phyloP scores from a whole-genome alignment of 2,888 invertebrate genomes.

The Harmothoe impar region DNA sequence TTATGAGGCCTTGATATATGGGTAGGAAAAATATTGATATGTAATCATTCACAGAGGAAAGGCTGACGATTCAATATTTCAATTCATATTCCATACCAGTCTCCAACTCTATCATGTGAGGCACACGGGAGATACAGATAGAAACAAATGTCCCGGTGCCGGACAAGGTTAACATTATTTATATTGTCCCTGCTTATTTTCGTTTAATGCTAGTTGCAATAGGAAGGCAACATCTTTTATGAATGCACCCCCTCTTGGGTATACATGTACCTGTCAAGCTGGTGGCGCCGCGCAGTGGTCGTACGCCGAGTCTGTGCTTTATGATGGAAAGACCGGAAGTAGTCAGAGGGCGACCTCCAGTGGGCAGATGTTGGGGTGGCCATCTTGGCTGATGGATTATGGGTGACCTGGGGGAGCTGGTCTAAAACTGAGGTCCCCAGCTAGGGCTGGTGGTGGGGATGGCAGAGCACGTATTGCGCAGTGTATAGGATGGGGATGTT shows the following conservation, averaged over 20 bases:
- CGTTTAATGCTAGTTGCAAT: not conserved
- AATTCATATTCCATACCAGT: not conserved
- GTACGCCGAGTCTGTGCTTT: not conserved
- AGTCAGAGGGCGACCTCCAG: not conserved
- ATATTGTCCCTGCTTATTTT: conserved; percentile 7
- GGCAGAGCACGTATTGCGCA: not conserved
- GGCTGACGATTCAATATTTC: not conserved
- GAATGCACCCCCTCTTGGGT: not conserved
- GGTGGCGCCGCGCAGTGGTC: conserved; percentile 2
- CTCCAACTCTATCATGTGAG: not conserved
- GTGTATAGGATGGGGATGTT: too few species aligned
- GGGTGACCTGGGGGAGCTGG: not conserved
- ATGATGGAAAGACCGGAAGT: conserved; percentile 34
- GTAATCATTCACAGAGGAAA: not conserved
- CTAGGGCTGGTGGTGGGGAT: not conserved
- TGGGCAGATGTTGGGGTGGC: conserved; percentile 2
- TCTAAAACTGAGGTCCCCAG: not conserved
- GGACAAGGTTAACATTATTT: not conserved
- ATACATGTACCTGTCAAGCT: not conserved
- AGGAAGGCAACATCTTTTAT: not conserved
- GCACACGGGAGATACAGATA: not conserved
- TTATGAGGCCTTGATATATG: too few species aligned
- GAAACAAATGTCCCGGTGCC: not conserved
- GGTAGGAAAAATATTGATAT: too few species aligned
- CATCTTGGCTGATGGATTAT: conserved; percentile 19